Conservation (phyloP, 1,140 invertebrate species). For the Lepidurus couesii region DNA sequence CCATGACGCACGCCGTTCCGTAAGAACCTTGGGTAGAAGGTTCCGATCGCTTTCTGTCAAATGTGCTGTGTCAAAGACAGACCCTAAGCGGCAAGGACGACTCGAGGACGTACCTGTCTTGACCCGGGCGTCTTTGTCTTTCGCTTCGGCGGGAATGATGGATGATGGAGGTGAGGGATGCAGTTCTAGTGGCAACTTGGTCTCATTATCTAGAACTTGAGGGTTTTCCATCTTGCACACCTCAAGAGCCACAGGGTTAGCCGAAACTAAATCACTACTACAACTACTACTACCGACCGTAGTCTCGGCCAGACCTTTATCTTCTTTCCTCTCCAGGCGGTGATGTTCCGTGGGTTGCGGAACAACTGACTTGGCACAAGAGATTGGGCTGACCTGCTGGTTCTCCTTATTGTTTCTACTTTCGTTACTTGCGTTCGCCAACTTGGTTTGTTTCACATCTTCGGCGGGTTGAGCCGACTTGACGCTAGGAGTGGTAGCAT, state of each 20-base stretch:
- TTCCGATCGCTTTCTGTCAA: constrained; percentile 28
- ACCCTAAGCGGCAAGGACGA: constrained; percentile 2
- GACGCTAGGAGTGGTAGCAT: not conserved
- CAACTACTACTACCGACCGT: not conserved
- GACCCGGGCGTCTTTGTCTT: constrained; percentile 22
- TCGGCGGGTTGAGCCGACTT: not conserved
- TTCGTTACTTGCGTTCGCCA: not conserved
- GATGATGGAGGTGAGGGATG: not conserved
- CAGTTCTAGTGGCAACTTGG: not conserved
- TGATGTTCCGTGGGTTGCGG: not conserved
- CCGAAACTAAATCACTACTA: too few species aligned
- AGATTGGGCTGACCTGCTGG: not conserved
- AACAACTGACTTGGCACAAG: not conserved
- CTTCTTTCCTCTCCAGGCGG: not conserved
- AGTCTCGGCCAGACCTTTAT: not conserved
- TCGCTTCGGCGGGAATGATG: constrained; percentile 23
- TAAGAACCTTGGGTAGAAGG: constrained; percentile 28
- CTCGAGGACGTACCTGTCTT: not conserved
- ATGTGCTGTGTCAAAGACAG: constrained; percentile 32
- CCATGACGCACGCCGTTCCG: constrained; percentile 34
- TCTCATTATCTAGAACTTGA: not conserved
- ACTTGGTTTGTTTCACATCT: not conserved
- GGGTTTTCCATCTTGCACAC: not conserved
- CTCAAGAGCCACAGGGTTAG: not conserved
- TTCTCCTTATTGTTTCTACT: not conserved